Evolutionary conservation across 1,140 invertebrate species (phyloP).

Genomic region (Tribolium castaneum): DNA sequence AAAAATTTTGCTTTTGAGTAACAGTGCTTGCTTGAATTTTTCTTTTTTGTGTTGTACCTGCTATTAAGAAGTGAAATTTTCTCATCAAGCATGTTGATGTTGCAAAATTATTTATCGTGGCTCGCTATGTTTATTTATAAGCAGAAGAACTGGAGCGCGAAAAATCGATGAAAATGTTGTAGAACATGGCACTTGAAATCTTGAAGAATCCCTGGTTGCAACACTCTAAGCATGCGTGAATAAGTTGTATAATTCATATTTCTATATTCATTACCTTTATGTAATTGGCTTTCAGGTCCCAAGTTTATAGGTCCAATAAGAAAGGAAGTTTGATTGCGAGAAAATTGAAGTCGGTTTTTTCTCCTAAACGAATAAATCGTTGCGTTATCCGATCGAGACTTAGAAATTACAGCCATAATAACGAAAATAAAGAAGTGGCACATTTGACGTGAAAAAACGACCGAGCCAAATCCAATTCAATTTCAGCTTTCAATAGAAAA

Average conservation of each 20-base stretch:
- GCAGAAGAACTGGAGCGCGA: constrained; percentile 3
- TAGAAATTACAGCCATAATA: constrained; percentile 16
- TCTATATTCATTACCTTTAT: constrained; percentile 26
- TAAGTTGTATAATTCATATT: constrained; percentile 35
- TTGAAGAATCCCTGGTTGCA: not conserved
- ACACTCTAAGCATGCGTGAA: constrained; percentile 10
- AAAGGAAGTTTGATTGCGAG: constrained; percentile 19
- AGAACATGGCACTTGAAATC: not conserved
- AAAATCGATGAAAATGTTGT: constrained; percentile 9
- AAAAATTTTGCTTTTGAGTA: not conserved
- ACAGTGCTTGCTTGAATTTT: too few relatives aligned
- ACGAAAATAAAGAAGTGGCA: constrained; percentile 19
- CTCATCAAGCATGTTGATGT: not conserved
- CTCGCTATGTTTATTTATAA: not conserved
- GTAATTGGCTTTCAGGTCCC: constrained; percentile 26
- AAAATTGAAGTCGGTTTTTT: constrained; percentile 19
- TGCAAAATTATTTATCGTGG: not conserved
- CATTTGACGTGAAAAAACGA: constrained; percentile 11
- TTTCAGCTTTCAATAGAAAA: constrained; percentile 27
- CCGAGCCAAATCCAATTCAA: constrained; percentile 34
- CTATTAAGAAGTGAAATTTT: not conserved
- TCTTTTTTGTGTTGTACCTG: not conserved
- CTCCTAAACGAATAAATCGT: constrained; percentile 22
- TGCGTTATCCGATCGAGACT: constrained; percentile 8
- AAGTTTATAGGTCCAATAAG: constrained; percentile 34